phyloP scores from a whole-genome alignment of 2,888 invertebrate species.

The Drosophila aldrichi region DNA sequence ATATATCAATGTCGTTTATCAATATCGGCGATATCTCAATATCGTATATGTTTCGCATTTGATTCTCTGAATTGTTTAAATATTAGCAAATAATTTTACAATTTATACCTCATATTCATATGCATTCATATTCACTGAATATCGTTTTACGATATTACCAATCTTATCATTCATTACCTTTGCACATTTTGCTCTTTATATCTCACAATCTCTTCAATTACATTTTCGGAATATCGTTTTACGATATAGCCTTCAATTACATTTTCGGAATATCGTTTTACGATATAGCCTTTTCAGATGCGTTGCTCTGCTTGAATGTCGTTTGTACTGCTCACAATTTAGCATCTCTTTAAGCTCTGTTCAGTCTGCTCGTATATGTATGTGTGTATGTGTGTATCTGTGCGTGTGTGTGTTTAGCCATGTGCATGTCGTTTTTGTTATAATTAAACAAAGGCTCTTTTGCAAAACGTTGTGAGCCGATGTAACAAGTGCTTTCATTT shows the following conservation, averaged over 20 bases:
- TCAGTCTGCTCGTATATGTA: neutral
- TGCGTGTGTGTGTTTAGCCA: neutral
- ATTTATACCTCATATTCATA: neutral
- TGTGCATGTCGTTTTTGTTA: conserved; percentile 26
- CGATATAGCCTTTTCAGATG: neutral
- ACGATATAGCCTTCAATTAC: too few relatives aligned
- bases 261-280: neutral
- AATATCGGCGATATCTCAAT: too few relatives aligned
- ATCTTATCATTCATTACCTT: neutral
- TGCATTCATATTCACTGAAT: neutral
- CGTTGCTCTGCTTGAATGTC: neutral
- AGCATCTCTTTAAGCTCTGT: conserved; percentile 1
- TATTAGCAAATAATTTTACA: neutral
- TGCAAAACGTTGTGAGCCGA: conserved; percentile 12
- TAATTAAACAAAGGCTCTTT: conserved; percentile 48
- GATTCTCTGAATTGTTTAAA: neutral
- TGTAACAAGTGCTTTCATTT: conserved; percentile 17
- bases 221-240: too few relatives aligned
- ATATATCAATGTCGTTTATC: too few relatives aligned
- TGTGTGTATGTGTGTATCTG: neutral
- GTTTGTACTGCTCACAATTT: conserved; percentile 4
- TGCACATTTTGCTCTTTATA: neutral
- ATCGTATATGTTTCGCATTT: too few relatives aligned
- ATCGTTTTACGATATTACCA: neutral
- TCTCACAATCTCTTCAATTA: too few relatives aligned